A percentile compares a stretch with the other conserved stretches of the same genome.
These are phyloP conservation scores for Bombus soroeensis DNA, from an alignment of 1,140 invertebrate species.

Conservation along the genomic window DNA sequence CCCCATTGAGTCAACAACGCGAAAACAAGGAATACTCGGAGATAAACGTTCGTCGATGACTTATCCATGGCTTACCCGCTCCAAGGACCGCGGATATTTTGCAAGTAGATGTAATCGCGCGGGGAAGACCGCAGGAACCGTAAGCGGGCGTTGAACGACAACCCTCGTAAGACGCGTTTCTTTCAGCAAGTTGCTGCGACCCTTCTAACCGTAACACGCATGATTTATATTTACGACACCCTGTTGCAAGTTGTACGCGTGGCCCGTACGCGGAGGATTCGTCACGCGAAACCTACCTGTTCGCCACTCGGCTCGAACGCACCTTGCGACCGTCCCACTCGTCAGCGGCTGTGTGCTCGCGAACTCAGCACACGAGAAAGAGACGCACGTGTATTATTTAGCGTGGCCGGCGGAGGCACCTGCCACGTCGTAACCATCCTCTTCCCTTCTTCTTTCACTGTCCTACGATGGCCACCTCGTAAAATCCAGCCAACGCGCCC, in stretches of 20 bases:
- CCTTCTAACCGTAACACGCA: not conserved
- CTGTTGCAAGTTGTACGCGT: not conserved
- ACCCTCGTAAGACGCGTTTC: not conserved
- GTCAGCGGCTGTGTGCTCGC: slow-evolving; percentile 1
- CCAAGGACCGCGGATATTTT: too few species aligned
- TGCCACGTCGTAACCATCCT: slow-evolving; percentile 57
- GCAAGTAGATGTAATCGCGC: too few species aligned
- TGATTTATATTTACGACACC: not conserved
- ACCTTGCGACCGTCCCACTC: slow-evolving; percentile 40
- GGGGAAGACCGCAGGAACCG: too few species aligned
- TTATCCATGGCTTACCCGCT: too few species aligned
- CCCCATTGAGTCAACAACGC: too few species aligned
- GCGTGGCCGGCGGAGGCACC: slow-evolving; percentile 48
- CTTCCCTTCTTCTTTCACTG: slow-evolving; percentile 52
- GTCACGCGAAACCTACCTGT: slow-evolving; percentile 22
- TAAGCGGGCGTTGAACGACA: not conserved
- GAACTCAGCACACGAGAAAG: slow-evolving; percentile 23
- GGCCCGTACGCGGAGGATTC: not conserved
- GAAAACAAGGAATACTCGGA: rapidly evolving
- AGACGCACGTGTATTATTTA: slow-evolving; percentile 58
- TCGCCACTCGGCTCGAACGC: not conserved
- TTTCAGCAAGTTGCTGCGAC: not conserved
- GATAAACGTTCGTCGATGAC: too few species aligned
- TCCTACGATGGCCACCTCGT: slow-evolving; percentile 57
- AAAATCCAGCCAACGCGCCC: slow-evolving; percentile 67